These are phyloP conservation scores for Stegophylla sp. DNA, from an alignment of 2,888 invertebrate genomes.

Conservation along the genomic window DNA sequence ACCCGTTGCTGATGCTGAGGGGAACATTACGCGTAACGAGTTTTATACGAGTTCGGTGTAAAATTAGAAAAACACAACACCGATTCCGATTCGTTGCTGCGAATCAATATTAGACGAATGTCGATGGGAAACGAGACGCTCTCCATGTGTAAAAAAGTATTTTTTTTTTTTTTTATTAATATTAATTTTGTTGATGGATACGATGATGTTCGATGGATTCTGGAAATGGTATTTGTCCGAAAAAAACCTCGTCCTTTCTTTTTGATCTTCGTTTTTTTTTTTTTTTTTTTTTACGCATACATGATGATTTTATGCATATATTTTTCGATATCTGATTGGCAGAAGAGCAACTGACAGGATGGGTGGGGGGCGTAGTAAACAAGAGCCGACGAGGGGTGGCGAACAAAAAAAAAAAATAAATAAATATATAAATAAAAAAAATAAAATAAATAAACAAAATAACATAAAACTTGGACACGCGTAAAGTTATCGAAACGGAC, in stretches of 20 bases:
- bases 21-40: background rate
- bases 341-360: too few relatives aligned
- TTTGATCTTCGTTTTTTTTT: constrained; percentile 49
- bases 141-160: background rate
- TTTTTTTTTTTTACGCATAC: constrained; percentile 37
- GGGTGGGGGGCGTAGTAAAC: too few relatives aligned
- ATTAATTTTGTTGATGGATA: constrained; percentile 55
- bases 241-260: constrained; percentile 9
- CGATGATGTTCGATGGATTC: constrained; percentile 27
- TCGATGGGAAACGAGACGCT: background rate
- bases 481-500: constrained; percentile 58
- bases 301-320: constrained; percentile 40
- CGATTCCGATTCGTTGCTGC: background rate
- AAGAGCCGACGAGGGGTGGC: constrained; percentile 30
- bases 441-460: constrained; percentile 44
- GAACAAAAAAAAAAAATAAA: constrained; percentile 31
- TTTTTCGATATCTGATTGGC: constrained; percentile 50
- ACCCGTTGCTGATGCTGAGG: too few relatives aligned
- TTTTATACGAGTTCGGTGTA: background rate
- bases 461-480: constrained; percentile 57
- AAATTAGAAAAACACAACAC: constrained; percentile 16
- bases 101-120: background rate
- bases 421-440: too few relatives aligned
- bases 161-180: background rate
- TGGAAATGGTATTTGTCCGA: constrained; percentile 4